Evolutionary conservation across 2,113 vertebrate species (phyloP), one percentile per base, ranked within the genome.

Genomic region (Aspiorhynchus laticeps): DNA sequence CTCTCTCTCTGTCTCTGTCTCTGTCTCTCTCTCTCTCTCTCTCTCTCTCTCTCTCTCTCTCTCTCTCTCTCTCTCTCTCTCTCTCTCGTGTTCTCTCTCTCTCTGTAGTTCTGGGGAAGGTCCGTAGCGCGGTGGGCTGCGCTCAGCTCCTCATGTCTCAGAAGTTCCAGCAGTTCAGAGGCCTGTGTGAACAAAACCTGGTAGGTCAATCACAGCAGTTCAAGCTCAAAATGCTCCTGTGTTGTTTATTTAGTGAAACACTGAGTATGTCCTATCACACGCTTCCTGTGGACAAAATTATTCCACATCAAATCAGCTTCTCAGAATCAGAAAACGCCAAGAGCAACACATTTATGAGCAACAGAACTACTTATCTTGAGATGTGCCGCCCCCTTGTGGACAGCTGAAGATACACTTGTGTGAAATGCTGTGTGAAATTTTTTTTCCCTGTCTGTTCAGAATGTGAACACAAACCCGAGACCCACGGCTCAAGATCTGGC

Each of bases 91-190:
- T n/a, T 89, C 15, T 90, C 19, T 88, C 2, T 88, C 82, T 87
- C 17, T 87, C 78, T 82, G 21, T 86, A 99, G 98, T 99, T 91
- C 94, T 99, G 93, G 98, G 97, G 83, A 99, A 99, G 93, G 96
- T 99, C 83, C 97, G 98, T 93, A 99, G 97, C 90, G 98, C 97
- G 10, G 93, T 96, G 74, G 95, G 95, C 91, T 93, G 95, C 75
- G 95, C 95, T 88, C 95, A 95, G 91, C 94, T 95, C 88, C 92
- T 96, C 1, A 96, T 96, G 87, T 93, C 94, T 78, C 93, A 96
- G 93, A 99, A 99, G 95, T 99, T 99, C 94, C 97, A 98, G 94
- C 98, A 99, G 92, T 99, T 99, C 93, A 97, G 96, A 1, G 98
- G 97, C 87, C 95, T 99, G 92, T 99, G 98, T 94, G 97, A 99